Conservation (phyloP, 2,888 invertebrate genomes). For the Trisateles emortualis region DNA sequence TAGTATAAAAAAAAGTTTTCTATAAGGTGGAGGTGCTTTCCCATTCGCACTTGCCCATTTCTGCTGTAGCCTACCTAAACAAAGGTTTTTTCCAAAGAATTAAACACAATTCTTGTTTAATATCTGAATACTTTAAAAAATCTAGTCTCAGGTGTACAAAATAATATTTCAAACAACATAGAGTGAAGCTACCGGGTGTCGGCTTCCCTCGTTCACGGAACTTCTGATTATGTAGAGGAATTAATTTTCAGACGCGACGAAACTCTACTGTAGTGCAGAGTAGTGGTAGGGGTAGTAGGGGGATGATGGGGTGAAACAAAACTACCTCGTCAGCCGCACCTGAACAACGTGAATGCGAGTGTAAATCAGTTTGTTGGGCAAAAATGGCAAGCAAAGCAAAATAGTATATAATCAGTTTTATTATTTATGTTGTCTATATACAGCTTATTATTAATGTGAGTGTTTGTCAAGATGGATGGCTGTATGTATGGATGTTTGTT, state of each 20-base stretch:
- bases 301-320: constrained; percentile 66
- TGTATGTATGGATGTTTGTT: too few relatives aligned
- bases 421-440: too few relatives aligned
- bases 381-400: background rate
- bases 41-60: too few relatives aligned
- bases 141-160: constrained; percentile 8
- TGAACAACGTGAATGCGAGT: constrained; percentile 71
- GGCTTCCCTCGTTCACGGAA: constrained; percentile 65
- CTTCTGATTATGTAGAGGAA: constrained; percentile 86
- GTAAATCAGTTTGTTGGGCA: constrained; percentile 73
- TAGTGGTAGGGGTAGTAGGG: constrained; percentile 39
- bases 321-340: constrained; percentile 77
- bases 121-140: background rate
- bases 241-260: constrained; percentile 86
- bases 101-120: background rate
- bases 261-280: constrained; percentile 73
- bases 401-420: too few relatives aligned
- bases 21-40: too few relatives aligned
- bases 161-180: constrained; percentile 39
- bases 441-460: too few relatives aligned
- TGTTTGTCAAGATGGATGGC: too few relatives aligned
- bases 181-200: constrained; percentile 72
- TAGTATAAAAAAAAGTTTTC: too few relatives aligned
- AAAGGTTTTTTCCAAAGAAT: background rate
- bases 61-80: background rate